These are phyloP conservation scores for Percopsis transmontana DNA, from an alignment of 2,113 vertebrate genomes.

Conservation along the genomic window DNA sequence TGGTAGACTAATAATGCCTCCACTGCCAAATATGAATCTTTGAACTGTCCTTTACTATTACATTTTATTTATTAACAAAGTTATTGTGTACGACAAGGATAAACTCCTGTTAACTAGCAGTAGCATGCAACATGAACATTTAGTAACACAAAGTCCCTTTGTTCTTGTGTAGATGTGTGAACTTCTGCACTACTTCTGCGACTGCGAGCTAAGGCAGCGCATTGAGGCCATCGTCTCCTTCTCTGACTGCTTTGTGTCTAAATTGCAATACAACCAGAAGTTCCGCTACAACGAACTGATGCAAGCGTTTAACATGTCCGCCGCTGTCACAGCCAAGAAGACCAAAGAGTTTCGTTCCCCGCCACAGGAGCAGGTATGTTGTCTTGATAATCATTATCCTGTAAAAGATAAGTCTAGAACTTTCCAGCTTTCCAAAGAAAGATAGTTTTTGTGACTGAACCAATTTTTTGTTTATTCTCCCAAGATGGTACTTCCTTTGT, in stretches of 20 bases:
- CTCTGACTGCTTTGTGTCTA: slow-evolving; percentile 91
- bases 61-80: no score
- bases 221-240: slow-evolving; percentile 95
- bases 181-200: slow-evolving; percentile 96
- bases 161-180: slow-evolving; percentile 88
- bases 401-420: no score
- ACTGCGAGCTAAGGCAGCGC: slow-evolving; percentile 94
- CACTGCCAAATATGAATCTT: no score
- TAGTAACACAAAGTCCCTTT: background rate
- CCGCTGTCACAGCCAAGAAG: slow-evolving; percentile 93
- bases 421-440: no score
- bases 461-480: no score
- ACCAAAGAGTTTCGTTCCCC: slow-evolving; percentile 96
- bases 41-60: no score
- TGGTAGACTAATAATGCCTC: no score
- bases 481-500: no score
- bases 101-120: background rate
- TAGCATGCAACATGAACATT: background rate
- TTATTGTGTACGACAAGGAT: no score
- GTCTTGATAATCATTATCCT: background rate
- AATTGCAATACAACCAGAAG: slow-evolving; percentile 95
- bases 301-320: slow-evolving; percentile 96
- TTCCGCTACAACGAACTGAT: slow-evolving; percentile 96
- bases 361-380: slow-evolving; percentile 91
- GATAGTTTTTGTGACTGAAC: no score